Conservation (phyloP, 2,113 vertebrate species). For the Phylloscopus trochiloides region DNA sequence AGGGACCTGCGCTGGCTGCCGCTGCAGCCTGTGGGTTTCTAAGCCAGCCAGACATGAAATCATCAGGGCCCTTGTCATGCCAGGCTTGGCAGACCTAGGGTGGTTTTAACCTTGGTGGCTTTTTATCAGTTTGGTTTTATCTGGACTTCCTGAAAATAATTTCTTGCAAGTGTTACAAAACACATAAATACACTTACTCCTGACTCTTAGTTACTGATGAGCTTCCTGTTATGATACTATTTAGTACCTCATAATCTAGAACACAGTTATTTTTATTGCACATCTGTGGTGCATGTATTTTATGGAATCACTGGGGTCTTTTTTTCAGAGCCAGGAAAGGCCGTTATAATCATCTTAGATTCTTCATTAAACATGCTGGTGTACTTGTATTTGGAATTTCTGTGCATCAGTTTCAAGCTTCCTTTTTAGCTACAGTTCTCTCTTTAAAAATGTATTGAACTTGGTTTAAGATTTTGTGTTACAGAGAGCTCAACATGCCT, state of each 20-base stretch:
- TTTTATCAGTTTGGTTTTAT: not conserved
- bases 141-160: not conserved
- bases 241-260: not conserved
- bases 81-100: not conserved
- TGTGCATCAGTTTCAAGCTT: not conserved
- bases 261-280: not conserved
- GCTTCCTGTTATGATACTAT: not conserved
- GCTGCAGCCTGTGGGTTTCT: accelerated
- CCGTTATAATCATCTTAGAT: not conserved
- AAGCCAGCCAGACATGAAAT: not conserved
- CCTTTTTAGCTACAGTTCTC: not conserved
- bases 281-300: not conserved
- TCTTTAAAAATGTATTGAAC: not conserved
- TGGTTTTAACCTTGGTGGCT: not conserved
- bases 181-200: not conserved
- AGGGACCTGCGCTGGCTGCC: accelerated
- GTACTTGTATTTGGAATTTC: not conserved
- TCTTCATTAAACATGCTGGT: not conserved
- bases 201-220: not conserved
- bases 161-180: not conserved
- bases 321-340: not conserved
- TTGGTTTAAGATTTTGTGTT: not conserved
- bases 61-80: accelerated
- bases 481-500: not conserved
- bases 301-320: not conserved